These are phyloP conservation scores for Lates japonicus DNA, from an alignment of 2,797 vertebrate genomes.

Conservation along the genomic window DNA sequence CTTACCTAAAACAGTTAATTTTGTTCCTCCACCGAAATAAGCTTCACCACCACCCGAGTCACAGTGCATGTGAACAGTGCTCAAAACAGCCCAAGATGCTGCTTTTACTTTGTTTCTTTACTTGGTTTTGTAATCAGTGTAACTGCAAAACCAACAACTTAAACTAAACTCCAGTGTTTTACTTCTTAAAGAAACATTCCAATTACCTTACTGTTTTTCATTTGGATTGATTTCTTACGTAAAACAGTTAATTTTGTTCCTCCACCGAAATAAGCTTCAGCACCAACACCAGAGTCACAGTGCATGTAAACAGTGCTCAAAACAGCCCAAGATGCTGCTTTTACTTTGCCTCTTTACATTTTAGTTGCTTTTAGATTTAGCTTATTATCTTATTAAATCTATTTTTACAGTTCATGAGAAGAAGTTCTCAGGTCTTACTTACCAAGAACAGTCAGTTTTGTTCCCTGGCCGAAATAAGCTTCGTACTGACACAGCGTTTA, in stretches of 20 bases:
- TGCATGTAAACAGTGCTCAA: neutral
- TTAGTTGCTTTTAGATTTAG: neutral
- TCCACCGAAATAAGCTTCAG: slow-evolving; percentile 45
- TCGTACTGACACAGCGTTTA: slow-evolving; percentile 72
- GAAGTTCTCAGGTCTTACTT: slow-evolving; percentile 42
- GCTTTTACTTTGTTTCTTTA: neutral
- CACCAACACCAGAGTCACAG: slow-evolving; percentile 52
- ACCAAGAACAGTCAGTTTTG: slow-evolving; percentile 78
- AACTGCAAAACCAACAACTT: too few relatives aligned
- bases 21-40: slow-evolving; percentile 78
- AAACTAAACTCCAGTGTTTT: too few relatives aligned
- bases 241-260: slow-evolving; percentile 61
- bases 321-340: neutral
- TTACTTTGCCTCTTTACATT: neutral
- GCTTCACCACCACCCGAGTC: slow-evolving; percentile 46
- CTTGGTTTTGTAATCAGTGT: too few relatives aligned
- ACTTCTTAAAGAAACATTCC: too few relatives aligned
- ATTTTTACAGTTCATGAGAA: neutral
- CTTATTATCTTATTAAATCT: neutral
- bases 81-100: slow-evolving; percentile 23
- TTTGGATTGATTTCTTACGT: too few relatives aligned
- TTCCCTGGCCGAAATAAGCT: slow-evolving; percentile 78
- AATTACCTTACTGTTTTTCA: too few relatives aligned
- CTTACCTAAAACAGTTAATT: slow-evolving; percentile 74
- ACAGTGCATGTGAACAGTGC: slow-evolving; percentile 56